Conservation (phyloP, 2,797 vertebrate species). For the Siniperca scherzeri region DNA sequence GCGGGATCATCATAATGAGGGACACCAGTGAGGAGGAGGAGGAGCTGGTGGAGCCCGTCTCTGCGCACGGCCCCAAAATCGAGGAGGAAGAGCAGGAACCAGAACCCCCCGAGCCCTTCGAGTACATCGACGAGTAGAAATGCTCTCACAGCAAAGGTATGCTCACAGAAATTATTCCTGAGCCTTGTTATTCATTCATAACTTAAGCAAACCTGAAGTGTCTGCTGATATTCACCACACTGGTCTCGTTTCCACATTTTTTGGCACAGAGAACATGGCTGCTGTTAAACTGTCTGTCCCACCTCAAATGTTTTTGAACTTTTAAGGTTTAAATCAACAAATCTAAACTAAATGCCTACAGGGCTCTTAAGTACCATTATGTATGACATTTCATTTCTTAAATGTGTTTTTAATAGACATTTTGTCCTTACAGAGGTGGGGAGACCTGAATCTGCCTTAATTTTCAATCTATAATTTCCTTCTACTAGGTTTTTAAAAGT, state of each 20-base stretch:
- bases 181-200: slow-evolving; percentile 23
- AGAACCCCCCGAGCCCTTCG: slow-evolving; percentile 97
- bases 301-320: not conserved
- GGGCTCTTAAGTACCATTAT: not conserved
- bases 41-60: slow-evolving; percentile 97
- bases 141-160: slow-evolving; percentile 40
- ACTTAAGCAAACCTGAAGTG: not conserved
- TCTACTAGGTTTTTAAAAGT: not conserved
- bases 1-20: slow-evolving; percentile 97
- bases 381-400: not conserved
- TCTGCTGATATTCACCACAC: not conserved
- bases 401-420: not conserved
- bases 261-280: not conserved
- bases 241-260: not conserved
- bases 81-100: slow-evolving; percentile 99
- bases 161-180: not conserved
- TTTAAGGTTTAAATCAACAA: not conserved
- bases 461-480: not conserved
- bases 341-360: not conserved
- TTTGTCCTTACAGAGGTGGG: not conserved
- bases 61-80: slow-evolving; percentile 97
- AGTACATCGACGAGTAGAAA: slow-evolving; percentile 96
- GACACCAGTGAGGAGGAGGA: slow-evolving; percentile 97
- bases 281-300: not conserved
- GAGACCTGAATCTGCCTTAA: not conserved